Percentiles rank a stretch among this genome's conserved stretches.
Conservation (phyloP, 2,113 vertebrate species). For the Thunnus thynnus region DNA sequence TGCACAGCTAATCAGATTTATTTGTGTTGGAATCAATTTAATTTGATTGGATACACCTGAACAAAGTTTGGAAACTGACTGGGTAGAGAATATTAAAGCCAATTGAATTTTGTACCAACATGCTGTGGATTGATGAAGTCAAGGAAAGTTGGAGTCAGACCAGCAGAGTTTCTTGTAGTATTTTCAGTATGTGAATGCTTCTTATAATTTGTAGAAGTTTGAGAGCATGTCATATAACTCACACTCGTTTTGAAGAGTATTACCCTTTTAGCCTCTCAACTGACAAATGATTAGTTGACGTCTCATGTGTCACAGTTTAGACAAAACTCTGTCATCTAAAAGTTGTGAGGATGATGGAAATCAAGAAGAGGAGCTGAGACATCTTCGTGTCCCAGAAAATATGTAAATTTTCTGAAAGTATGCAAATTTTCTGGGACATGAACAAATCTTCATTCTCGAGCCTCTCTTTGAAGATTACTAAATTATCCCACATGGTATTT, state of each 20-base stretch:
- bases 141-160: background rate
- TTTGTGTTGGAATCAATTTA: slow-evolving; percentile 36
- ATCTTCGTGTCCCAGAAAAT: slow-evolving; percentile 67
- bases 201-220: slow-evolving; percentile 3
- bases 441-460: slow-evolving; percentile 46
- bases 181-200: background rate
- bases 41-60: slow-evolving; percentile 42
- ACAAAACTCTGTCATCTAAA: slow-evolving; percentile 13
- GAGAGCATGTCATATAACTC: background rate
- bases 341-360: slow-evolving; percentile 34
- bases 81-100: background rate
- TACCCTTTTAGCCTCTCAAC: background rate
- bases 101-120: background rate
- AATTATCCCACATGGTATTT: slow-evolving; percentile 67
- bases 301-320: slow-evolving; percentile 8
- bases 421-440: slow-evolving; percentile 56
- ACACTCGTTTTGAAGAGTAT: background rate
- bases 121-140: slow-evolving; percentile 14
- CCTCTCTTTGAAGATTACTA: slow-evolving; percentile 74
- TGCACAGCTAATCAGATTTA: slow-evolving; percentile 35
- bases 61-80: slow-evolving; percentile 30
- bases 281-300: slow-evolving; percentile 14
- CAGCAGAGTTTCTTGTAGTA: too few relatives aligned
- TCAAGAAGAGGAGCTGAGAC: slow-evolving; percentile 23
- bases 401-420: slow-evolving; percentile 62